phyloP scores from a whole-genome alignment of 2,888 invertebrate species.

The Silvanus unidentatus region DNA sequence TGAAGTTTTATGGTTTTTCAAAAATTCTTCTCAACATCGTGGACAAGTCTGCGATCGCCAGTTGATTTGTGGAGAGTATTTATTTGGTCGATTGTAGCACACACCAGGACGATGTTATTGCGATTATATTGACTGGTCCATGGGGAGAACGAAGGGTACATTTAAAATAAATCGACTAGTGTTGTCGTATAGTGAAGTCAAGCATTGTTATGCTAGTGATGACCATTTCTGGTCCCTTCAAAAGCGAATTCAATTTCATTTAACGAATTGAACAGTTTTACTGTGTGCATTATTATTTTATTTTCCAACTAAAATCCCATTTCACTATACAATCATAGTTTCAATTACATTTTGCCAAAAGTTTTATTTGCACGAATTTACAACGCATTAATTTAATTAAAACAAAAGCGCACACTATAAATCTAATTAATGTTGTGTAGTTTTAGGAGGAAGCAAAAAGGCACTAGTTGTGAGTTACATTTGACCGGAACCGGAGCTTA shows the following conservation, averaged over 20 bases:
- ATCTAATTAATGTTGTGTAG: too few relatives aligned
- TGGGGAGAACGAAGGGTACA: slow-evolving; percentile 42
- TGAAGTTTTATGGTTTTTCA: too few relatives aligned
- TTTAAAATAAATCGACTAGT: slow-evolving; percentile 48
- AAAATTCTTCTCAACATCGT: too few relatives aligned
- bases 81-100: slow-evolving; percentile 35
- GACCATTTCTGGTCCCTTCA: slow-evolving; percentile 42
- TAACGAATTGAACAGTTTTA: slow-evolving; percentile 26
- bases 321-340: too few relatives aligned
- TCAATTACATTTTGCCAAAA: too few relatives aligned
- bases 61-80: slow-evolving; percentile 15
- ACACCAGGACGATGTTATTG: slow-evolving; percentile 46
- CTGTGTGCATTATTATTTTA: slow-evolving; percentile 13
- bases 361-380: too few relatives aligned
- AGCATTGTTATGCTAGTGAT: slow-evolving; percentile 45
- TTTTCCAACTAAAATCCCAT: too few relatives aligned
- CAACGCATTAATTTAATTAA: too few relatives aligned
- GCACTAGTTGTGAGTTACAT: slow-evolving; percentile 17
- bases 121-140: slow-evolving; percentile 50
- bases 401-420: too few relatives aligned
- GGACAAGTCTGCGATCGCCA: too few relatives aligned
- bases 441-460: background rate
- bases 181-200: slow-evolving; percentile 38
- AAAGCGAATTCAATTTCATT: slow-evolving; percentile 41
- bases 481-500: slow-evolving; percentile 37